These are phyloP conservation scores for Tinea trinotella DNA, from an alignment of 2,888 invertebrate genomes.

Conservation along the genomic window DNA sequence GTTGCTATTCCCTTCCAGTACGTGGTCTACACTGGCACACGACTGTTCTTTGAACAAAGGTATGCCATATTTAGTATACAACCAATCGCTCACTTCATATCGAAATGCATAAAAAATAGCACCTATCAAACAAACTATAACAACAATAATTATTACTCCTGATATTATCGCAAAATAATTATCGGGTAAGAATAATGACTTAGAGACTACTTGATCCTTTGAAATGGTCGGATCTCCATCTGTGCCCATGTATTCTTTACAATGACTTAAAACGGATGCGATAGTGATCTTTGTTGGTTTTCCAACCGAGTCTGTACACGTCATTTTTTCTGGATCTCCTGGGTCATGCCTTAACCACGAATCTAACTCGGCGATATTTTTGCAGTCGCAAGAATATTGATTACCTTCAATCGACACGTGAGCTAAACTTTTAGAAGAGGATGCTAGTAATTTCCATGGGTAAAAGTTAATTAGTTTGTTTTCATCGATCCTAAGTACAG, in stretches of 20 bases:
- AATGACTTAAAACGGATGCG: conserved; percentile 69
- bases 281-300: conserved; percentile 67
- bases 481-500: conserved; percentile 81
- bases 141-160: conserved; percentile 78
- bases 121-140: conserved; percentile 78
- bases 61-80: conserved; percentile 84
- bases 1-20: conserved; percentile 77
- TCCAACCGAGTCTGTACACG: conserved; percentile 73
- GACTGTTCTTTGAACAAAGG: conserved; percentile 84
- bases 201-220: conserved; percentile 67
- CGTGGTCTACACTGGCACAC: conserved; percentile 67
- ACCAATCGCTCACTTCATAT: conserved; percentile 84
- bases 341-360: conserved; percentile 78
- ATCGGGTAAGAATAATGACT: conserved; percentile 75
- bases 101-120: conserved; percentile 83
- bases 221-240: conserved; percentile 56
- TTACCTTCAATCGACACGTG: conserved; percentile 83
- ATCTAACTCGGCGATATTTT: conserved; percentile 78
- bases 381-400: conserved; percentile 88
- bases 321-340: conserved; percentile 78
- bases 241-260: conserved; percentile 76
- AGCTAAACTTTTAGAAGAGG: conserved; percentile 73
- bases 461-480: conserved; percentile 83
- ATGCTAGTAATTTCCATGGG: conserved; percentile 79
- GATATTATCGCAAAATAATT: conserved; percentile 83